A percentile compares a stretch with the other conserved stretches of the same genome.
Evolutionary conservation across 1,140 invertebrate species (phyloP).

Genomic region (Atopsyche davidsoni): DNA sequence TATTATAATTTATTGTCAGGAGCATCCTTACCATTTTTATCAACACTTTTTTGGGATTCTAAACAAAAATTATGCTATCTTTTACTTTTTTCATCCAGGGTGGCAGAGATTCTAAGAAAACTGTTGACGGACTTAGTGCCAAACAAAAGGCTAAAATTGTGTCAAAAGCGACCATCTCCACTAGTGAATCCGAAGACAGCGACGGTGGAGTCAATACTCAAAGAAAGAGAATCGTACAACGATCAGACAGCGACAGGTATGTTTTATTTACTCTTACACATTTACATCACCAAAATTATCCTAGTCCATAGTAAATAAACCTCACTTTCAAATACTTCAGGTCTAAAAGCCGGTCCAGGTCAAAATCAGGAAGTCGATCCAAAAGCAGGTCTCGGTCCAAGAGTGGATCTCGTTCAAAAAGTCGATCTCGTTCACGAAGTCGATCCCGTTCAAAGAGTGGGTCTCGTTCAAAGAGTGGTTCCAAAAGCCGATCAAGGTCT

Average conservation of each 20-base stretch:
- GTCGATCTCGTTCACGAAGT: conserved; percentile 33
- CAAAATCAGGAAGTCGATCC: conserved; percentile 31
- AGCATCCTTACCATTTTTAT: neutral
- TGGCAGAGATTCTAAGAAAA: conserved; percentile 43
- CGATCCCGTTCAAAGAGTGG: conserved; percentile 33
- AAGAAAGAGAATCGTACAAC: conserved; percentile 43
- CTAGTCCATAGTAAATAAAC: neutral
- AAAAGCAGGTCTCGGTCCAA: conserved; percentile 35
- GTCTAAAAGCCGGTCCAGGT: conserved; percentile 32
- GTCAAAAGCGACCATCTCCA: conserved; percentile 93
- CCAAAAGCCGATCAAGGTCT: conserved; percentile 37
- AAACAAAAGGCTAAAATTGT: conserved; percentile 85
- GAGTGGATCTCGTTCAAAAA: conserved; percentile 33
- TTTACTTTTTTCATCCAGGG: conserved; percentile 36
- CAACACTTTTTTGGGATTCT: neutral
- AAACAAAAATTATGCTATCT: conserved; percentile 12
- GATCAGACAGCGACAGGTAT: conserved; percentile 44
- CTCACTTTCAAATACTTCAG: conserved; percentile 1
- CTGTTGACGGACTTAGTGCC: conserved; percentile 62
- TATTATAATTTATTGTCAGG: no score
- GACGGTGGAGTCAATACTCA: conserved; percentile 35
- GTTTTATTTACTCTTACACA: conserved; percentile 17
- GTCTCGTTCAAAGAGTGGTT: conserved; percentile 28
- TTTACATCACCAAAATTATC: neutral
- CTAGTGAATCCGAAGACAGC: conserved; percentile 80